phyloP scores from a whole-genome alignment of 2,797 vertebrate species.

The Buceros bicornis region DNA sequence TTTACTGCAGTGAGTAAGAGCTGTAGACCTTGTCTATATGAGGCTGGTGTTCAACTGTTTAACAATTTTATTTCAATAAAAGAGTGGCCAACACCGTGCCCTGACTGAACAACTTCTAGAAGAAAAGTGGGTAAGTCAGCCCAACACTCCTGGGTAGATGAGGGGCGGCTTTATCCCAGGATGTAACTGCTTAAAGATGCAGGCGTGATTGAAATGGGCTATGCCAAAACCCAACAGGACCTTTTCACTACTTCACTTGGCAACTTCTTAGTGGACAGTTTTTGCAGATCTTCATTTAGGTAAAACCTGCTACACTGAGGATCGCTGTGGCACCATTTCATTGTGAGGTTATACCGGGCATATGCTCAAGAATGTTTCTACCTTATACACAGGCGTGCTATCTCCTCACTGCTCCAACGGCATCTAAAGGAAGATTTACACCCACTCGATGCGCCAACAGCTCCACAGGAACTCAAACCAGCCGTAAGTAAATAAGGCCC shows the following conservation, averaged over 20 bases:
- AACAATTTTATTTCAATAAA: background rate
- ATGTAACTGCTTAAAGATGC: background rate
- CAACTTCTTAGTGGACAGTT: background rate
- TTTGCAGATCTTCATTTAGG: background rate
- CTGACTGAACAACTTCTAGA: background rate
- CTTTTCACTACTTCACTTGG: background rate
- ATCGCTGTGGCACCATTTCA: background rate
- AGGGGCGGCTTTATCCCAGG: background rate
- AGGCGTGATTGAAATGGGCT: background rate
- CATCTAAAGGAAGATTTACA: slow-evolving; percentile 40
- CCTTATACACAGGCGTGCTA: background rate
- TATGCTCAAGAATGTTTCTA: background rate
- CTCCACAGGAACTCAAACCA: slow-evolving; percentile 49
- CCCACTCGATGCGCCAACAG: background rate
- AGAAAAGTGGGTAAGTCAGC: background rate
- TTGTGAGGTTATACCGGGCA: background rate
- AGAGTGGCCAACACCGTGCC: background rate
- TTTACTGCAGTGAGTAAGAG: background rate
- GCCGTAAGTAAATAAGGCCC: slow-evolving; percentile 16
- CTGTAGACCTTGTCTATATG: background rate
- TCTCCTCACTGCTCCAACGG: slow-evolving; percentile 8
- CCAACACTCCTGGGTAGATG: background rate
- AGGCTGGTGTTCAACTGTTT: background rate
- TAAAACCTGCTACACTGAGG: background rate
- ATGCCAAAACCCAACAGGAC: background rate